phyloP scores from a whole-genome alignment of 1,140 invertebrate genomes.

The Drosophila leontia region DNA sequence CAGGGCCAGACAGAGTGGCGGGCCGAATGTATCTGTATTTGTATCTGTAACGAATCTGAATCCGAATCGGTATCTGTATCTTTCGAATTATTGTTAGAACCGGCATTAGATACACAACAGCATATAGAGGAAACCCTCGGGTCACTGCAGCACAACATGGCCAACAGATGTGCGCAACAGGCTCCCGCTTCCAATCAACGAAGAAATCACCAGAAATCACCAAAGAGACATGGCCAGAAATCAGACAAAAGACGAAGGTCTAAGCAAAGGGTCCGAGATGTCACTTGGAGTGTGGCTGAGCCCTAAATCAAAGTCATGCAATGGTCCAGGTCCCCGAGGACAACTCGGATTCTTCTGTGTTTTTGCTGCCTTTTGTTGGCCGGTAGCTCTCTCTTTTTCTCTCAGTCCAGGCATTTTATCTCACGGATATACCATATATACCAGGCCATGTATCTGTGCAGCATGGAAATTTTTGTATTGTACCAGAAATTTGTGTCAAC shows the following conservation, averaged over 20 bases:
- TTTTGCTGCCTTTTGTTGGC: constrained; percentile 20
- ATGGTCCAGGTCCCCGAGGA: constrained; percentile 25
- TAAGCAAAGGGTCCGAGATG: constrained; percentile 59
- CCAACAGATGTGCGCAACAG: constrained; percentile 76
- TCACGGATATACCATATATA: constrained; percentile 52
- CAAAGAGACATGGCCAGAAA: constrained; percentile 29
- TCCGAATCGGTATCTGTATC: constrained; percentile 54
- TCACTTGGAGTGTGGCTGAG: constrained; percentile 69
- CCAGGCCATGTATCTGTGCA: constrained; percentile 31
- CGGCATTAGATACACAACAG: constrained; percentile 58
- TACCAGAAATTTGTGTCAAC: constrained; percentile 71
- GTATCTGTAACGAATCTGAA: constrained; percentile 73
- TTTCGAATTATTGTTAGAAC: constrained; percentile 46
- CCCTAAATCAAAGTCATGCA: constrained; percentile 71
- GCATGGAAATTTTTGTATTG: constrained; percentile 66
- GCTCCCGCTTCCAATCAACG: constrained; percentile 61
- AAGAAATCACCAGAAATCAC: constrained; percentile 44
- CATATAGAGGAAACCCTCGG: constrained; percentile 29
- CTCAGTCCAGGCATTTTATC: constrained; percentile 25
- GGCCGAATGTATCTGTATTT: constrained; percentile 55
- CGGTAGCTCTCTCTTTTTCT: constrained; percentile 39
- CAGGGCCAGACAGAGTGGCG: constrained; percentile 68
- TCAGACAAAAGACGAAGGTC: constrained; percentile 50
- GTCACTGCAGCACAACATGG: constrained; percentile 55
- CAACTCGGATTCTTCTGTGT: constrained; percentile 18